phyloP scores from a whole-genome alignment of 2,888 invertebrate genomes.

The Meteorus cinctellus region DNA sequence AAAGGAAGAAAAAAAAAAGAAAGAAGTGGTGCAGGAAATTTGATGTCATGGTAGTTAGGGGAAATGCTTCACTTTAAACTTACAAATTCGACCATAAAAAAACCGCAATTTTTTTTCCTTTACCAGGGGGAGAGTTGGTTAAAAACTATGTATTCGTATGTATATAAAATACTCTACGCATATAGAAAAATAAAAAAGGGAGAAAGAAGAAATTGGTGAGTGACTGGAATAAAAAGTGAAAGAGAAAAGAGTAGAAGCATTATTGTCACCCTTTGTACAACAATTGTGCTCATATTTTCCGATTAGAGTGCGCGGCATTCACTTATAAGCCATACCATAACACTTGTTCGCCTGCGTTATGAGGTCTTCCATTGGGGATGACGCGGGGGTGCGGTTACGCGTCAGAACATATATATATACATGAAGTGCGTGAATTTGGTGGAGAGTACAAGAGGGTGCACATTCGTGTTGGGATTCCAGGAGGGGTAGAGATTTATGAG shows the following conservation, averaged over 20 bases:
- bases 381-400: conserved; percentile 50
- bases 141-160: conserved; percentile 39
- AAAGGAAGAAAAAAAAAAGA: not conserved
- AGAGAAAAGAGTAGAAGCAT: conserved; percentile 25
- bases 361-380: conserved; percentile 57
- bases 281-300: conserved; percentile 73
- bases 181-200: not conserved
- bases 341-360: conserved; percentile 72
- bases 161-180: conserved; percentile 12
- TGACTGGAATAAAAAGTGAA: not conserved
- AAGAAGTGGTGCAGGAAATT: conserved; percentile 35
- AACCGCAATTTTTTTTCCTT: conserved; percentile 45
- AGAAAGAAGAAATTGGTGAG: not conserved
- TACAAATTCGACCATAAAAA: conserved; percentile 71
- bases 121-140: conserved; percentile 53
- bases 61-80: conserved; percentile 67
- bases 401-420: conserved; percentile 14
- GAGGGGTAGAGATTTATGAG: conserved; percentile 70
- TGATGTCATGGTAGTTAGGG: conserved; percentile 41
- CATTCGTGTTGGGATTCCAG: conserved; percentile 55
- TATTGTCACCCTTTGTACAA: conserved; percentile 52
- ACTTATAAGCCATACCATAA: conserved; percentile 73
- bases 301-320: conserved; percentile 73
- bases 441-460: conserved; percentile 50
- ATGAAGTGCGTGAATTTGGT: conserved; percentile 38